Evolutionary conservation across 2,888 invertebrate genomes (phyloP), one percentile per base, ranked within the genome.

Genomic region (Noctua janthina): DNA sequence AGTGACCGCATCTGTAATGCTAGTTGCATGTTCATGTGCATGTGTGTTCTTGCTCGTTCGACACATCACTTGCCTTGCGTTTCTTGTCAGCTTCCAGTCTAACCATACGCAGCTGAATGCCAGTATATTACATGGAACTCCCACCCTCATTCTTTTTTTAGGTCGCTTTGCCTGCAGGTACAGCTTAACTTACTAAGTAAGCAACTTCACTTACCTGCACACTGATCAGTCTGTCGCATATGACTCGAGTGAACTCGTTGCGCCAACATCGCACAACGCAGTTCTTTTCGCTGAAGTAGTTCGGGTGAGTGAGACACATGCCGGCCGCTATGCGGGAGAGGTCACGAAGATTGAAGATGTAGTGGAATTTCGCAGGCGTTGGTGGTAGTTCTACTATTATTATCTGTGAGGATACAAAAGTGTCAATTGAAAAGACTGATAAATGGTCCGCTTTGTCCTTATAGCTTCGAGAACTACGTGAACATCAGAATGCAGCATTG

Each of bases 351-450:
- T 99, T 99, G 96, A 99, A 99, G 88, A 99, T 98, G 95, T 99
- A 99, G 96, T 99, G 99, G 96, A 99, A 99, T 95, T 99, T 99
- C 10, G 98, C 98, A 0, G 99, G 99, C 0, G 99, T 99, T 2
- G 99, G 99, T 0, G 99, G 99, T 76, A 99, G 96, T 83, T 99
- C 98, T 39, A 97, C 96, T 82, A 98, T 98, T 66, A 98, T 97
- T 89, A 97, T 97, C 98, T 98, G 90, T 81, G 7, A 46, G 15
- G 46, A 13, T n/a, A 68, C 3, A 13, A 43, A 13, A 43, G 23
- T 11, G 23, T 23, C 7, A 39, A 43, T 23, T 66, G 39, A 39
- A 13, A 6, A 6, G 23, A 8, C 23, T 43, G 29, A 15, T 62
- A 29, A 62, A 56, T 11, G 23, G 59, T n/a, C 5, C 4, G 56